phyloP scores from a whole-genome alignment of 2,888 invertebrate species.

The Xylota segnis region DNA sequence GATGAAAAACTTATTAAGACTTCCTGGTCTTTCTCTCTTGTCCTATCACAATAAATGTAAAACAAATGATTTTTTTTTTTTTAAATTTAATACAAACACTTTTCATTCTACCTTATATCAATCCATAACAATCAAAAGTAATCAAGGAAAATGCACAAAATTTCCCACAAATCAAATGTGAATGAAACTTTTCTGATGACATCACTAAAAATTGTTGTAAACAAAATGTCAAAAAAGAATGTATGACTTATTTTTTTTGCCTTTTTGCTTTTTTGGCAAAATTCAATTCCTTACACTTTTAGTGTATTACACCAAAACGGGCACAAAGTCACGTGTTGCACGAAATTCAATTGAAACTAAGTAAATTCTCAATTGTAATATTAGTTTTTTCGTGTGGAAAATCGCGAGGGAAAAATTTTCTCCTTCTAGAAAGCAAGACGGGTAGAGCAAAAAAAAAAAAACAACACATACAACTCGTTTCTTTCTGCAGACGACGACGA shows the following conservation, averaged over 20 bases:
- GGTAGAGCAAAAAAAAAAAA: constrained; percentile 52
- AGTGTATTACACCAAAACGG: constrained; percentile 59
- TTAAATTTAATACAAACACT: constrained; percentile 4
- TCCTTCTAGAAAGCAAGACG: constrained; percentile 61
- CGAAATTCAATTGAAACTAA: constrained; percentile 56
- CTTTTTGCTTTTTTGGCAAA: constrained; percentile 44
- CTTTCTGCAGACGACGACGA: constrained; percentile 32
- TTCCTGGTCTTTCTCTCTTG: constrained; percentile 62
- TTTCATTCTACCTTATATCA: constrained; percentile 43
- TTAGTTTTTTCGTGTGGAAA: constrained; percentile 60
- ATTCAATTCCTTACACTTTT: constrained; percentile 63
- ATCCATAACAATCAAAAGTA: constrained; percentile 47
- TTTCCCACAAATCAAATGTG: constrained; percentile 63
- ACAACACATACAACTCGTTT: constrained; percentile 62
- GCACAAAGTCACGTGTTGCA: constrained; percentile 73
- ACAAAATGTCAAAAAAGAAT: constrained; percentile 81
- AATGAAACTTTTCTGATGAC: constrained; percentile 84
- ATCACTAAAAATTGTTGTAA: constrained; percentile 84
- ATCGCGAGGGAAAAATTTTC: constrained; percentile 74
- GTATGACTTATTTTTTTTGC: constrained; percentile 49
- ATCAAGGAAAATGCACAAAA: constrained; percentile 62
- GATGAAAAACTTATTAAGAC: constrained; percentile 70
- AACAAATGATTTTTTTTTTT: constrained; percentile 5
- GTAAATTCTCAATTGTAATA: constrained; percentile 47
- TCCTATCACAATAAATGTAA: constrained; percentile 2